These are phyloP conservation scores for Pterocles orientalis DNA, from an alignment of 2,113 vertebrate species.

Conservation along the genomic window DNA sequence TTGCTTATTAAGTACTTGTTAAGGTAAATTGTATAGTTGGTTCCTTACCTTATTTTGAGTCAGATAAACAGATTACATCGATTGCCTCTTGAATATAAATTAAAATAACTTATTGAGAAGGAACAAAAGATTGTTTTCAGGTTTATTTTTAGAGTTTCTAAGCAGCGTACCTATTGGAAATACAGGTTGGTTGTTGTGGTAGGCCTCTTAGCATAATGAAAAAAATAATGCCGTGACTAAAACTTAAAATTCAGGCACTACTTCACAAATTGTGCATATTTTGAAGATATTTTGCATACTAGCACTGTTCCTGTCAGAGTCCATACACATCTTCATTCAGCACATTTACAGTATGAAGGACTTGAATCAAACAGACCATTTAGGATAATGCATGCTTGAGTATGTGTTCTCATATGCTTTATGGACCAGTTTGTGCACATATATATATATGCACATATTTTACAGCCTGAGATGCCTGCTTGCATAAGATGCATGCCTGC, in stretches of 20 bases:
- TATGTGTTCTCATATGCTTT: neutral
- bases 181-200: neutral
- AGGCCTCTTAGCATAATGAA: neutral
- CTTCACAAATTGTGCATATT: neutral
- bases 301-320: neutral
- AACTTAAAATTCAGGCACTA: neutral
- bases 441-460: neutral
- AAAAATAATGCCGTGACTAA: neutral
- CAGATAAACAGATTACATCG: neutral
- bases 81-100: neutral
- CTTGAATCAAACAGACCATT: neutral
- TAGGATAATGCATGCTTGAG: neutral
- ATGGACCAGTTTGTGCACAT: neutral
- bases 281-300: neutral
- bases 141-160: neutral
- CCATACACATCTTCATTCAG: neutral
- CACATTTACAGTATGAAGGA: neutral
- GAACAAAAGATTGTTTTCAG: neutral
- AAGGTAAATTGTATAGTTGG: neutral
- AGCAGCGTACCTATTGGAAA: neutral
- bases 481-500: neutral
- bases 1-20: neutral
- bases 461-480: neutral
- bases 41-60: neutral
- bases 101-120: neutral